Conservation (phyloP, 2,888 invertebrate species). For the Amphipoea oculea region DNA sequence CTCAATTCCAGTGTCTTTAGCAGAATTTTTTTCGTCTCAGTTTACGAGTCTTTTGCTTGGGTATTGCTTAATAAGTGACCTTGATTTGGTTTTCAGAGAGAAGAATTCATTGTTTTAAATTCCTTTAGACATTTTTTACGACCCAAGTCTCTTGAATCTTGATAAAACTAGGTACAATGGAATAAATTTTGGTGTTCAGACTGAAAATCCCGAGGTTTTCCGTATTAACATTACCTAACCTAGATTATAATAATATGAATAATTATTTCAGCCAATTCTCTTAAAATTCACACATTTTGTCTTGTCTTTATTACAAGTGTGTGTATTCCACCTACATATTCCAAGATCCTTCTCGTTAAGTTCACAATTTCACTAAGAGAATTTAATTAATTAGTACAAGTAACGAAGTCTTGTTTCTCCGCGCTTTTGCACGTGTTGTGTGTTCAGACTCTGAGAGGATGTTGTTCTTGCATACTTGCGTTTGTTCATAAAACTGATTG, state of each 20-base stretch:
- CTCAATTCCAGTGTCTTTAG: neutral
- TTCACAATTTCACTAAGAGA: slow-evolving; percentile 27
- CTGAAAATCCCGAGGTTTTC: neutral
- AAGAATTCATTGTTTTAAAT: slow-evolving; percentile 22
- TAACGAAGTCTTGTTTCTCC: slow-evolving; percentile 38
- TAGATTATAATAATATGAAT: neutral
- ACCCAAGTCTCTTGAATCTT: neutral
- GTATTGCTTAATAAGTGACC: neutral
- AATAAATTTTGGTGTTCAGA: neutral
- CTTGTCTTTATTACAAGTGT: slow-evolving; percentile 1
- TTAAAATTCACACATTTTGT: neutral
- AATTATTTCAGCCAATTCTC: slow-evolving; percentile 10
- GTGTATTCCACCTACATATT: slow-evolving; percentile 28
- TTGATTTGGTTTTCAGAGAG: neutral
- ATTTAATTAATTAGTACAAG: slow-evolving; percentile 54
- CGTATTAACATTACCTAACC: neutral
- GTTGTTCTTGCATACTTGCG: slow-evolving; percentile 32
- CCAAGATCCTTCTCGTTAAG: slow-evolving; percentile 29
- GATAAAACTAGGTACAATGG: neutral
- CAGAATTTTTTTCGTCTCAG: neutral
- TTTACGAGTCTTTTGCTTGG: neutral
- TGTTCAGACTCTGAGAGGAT: slow-evolving; percentile 1
- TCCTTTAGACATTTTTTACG: neutral
- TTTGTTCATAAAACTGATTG: neutral
- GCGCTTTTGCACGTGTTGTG: slow-evolving; percentile 30